Evolutionary conservation across 2,113 vertebrate species (phyloP), one percentile per base, ranked within the genome.

Genomic region (Halcyon senegalensis): DNA sequence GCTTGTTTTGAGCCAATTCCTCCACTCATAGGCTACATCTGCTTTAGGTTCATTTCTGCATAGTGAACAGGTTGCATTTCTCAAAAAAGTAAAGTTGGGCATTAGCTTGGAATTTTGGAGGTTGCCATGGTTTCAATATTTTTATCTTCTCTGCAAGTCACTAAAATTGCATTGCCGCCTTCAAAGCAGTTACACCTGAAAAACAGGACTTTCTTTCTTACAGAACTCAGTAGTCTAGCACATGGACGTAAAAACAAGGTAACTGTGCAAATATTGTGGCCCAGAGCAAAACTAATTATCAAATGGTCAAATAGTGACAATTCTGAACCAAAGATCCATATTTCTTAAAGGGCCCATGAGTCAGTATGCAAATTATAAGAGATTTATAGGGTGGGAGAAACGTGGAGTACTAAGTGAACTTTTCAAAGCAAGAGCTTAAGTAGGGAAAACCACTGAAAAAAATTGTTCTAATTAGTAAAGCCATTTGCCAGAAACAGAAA

Each of bases 81-180:
- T 84, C 62, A 91, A 77, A 89, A 92, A 68, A 94, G 58, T 31
- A 81, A 89, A 93, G 67, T 9, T 95, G 74, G 92, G 80, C 41
- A 82, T 73, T 77, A 43, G 77, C 33, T 94, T 63, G 53, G 62
- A 84, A 89, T 85, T 95, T 83, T 91, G 88, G 77, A 95, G 30
- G 94, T 96, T 97, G 90, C 91, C 60, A 90, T 96, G 88, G 95
- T 96, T 97, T 91, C 93, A 84, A 35, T 79, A 85, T 93, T 95
- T 87, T 93, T 84, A 90, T 97, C 87, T 95, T 89, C 16, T 69
- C 63, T 68, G 53, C 31, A 91, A 94, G 50, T 55, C 75, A 67
- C 87, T 95, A 89, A 92, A 70, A 91, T 79, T 92, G 25, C 73
- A 5, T 66, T 93, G 51, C 86, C 19, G 9, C 46, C 63, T 90